Evolutionary conservation across 2,888 invertebrate species (phyloP), one percentile per base, ranked within the genome.

Genomic region (Blastobasis lacticolella): DNA sequence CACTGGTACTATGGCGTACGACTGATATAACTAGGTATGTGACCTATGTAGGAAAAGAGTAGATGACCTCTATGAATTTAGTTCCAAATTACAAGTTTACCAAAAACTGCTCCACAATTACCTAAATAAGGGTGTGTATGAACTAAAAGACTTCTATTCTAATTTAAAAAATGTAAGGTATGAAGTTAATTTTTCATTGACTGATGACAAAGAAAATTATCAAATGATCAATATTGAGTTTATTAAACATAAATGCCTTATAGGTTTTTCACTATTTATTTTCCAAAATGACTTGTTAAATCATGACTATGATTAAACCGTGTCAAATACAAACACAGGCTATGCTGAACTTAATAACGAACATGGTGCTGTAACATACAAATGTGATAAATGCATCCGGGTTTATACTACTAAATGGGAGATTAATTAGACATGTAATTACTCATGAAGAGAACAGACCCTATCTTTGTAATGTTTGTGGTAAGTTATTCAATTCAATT

Each of bases 391-490:
- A 49, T 84, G 82, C 59, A 57, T 60, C 9, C 75, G 75, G 53
- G 57, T 59, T 4, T 78, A 63, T 58, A 59, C 56, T 41, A 64
- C 58, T 41, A 71, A 71, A 51, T 67, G 63, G 41, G 59, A 64
- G 38, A 69, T 81, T 1, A 57, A 60, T 0, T n/a, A 68, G 69
- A 41, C 83, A 85, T 62, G 51, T 71, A 0, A 46, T 56, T 10
- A 56, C 55, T 10, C 81, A 86, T 59, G 58, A 54, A 6, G 59
- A 73, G 38, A 67, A 70, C 0, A 68, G 81, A 42, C 80, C 81
- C 0, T 81, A 73, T 58, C 53, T 73, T 38, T 87, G 87, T 60
- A 86, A 81, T 60, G 56, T 83, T n/a, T 86, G 86, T 63, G 83
- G 86, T 86, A 61, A 71, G 75, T 67, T n/a, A n/a, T n/a, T n/a